These are phyloP conservation scores for Tubulanus polymorphus DNA, from an alignment of 2,888 invertebrate species.

Conservation along the genomic window DNA sequence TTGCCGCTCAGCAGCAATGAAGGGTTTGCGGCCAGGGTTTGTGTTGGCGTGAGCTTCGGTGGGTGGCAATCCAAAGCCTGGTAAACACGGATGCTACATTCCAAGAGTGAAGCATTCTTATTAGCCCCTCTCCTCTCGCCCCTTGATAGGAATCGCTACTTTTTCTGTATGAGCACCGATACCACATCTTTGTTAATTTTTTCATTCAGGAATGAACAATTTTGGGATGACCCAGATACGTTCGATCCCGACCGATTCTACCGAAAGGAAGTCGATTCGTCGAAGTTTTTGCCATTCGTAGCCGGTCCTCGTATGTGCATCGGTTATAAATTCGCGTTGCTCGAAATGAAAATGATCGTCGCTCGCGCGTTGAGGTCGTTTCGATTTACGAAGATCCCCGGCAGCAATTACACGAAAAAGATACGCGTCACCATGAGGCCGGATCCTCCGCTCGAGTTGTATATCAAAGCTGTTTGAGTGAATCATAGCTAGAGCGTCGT, in stretches of 20 bases:
- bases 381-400: conserved; percentile 27
- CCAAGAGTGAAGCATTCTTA: too few species aligned
- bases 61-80: too few species aligned
- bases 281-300: conserved; percentile 34
- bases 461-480: too few species aligned
- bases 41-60: too few species aligned
- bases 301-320: conserved; percentile 44
- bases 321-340: conserved; percentile 39
- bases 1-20: too few species aligned
- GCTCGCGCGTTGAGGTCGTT: conserved; percentile 29
- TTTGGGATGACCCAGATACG: conserved; percentile 32
- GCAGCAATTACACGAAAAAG: conserved; percentile 23
- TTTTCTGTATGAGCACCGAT: too few species aligned
- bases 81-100: too few species aligned
- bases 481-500: too few species aligned
- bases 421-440: conserved; percentile 30
- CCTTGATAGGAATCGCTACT: too few species aligned
- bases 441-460: conserved; percentile 25
- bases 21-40: too few species aligned
- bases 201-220: conserved; percentile 25
- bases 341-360: conserved; percentile 36
- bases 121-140: too few species aligned
- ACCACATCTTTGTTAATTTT: too few species aligned
- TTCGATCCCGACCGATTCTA: conserved; percentile 39
- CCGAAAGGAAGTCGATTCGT: conserved; percentile 21